Percentiles rank a stretch among this genome's conserved stretches.
Evolutionary conservation across 2,888 invertebrate species (phyloP).

Genomic region (Resseliella maxima): DNA sequence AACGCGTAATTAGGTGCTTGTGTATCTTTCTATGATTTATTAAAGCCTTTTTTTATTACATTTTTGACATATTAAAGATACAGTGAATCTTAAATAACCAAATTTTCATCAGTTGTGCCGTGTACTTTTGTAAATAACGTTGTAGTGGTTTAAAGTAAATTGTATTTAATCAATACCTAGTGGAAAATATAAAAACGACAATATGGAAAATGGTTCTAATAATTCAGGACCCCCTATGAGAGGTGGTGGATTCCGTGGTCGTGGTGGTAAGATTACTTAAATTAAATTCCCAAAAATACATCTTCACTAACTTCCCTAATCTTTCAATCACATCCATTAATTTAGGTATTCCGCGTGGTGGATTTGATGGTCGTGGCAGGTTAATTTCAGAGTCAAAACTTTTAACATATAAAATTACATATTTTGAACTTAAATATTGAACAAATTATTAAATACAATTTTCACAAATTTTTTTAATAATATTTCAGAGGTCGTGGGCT

Average conservation of each 20-base stretch:
- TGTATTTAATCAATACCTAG: neutral
- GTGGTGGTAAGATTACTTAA: neutral
- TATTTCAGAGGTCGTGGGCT: slow-evolving; percentile 12
- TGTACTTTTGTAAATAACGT: neutral
- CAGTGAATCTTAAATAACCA: neutral
- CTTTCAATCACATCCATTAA: neutral
- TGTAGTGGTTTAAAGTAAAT: neutral
- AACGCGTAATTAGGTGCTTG: neutral
- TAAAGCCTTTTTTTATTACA: neutral
- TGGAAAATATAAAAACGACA: neutral
- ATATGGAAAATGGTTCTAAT: slow-evolving; percentile 41
- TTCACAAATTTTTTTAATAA: no score
- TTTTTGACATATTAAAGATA: neutral
- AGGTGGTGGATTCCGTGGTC: slow-evolving; percentile 32
- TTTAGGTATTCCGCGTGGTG: neutral
- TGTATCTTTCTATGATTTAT: neutral
- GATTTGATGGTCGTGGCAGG: slow-evolving; percentile 51
- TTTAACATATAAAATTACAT: no score
- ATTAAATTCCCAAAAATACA: neutral
- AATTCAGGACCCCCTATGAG: slow-evolving; percentile 26
- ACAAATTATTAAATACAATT: no score
- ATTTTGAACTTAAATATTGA: no score
- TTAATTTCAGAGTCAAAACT: no score
- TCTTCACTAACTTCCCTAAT: neutral
- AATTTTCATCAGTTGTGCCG: neutral